These are phyloP conservation scores for Ctenopoma kingsleyae DNA, from an alignment of 2,797 vertebrate species.

Conservation along the genomic window DNA sequence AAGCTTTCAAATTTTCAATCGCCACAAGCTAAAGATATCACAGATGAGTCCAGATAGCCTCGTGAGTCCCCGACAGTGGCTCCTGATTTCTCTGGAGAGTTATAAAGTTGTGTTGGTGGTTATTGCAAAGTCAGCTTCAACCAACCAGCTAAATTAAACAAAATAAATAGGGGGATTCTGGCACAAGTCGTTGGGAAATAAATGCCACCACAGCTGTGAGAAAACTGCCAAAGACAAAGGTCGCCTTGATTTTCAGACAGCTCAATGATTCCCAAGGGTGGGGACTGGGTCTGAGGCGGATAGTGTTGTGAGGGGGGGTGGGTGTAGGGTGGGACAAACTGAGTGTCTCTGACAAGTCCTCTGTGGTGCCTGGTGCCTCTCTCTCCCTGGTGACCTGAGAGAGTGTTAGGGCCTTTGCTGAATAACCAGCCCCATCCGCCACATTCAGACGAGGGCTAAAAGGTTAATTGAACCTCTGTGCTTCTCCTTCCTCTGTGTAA, in stretches of 20 bases:
- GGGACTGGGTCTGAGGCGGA: slow-evolving; percentile 57
- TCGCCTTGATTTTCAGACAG: slow-evolving; percentile 75
- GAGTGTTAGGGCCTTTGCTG: slow-evolving; percentile 63
- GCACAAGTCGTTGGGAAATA: slow-evolving; percentile 55
- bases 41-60: slow-evolving; percentile 40
- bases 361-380: slow-evolving; percentile 53
- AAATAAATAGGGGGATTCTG: slow-evolving; percentile 65
- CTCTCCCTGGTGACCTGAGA: slow-evolving; percentile 71
- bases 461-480: slow-evolving; percentile 87
- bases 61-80: slow-evolving; percentile 36
- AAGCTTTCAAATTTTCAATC: slow-evolving; percentile 47
- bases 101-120: slow-evolving; percentile 33
- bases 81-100: slow-evolving; percentile 55
- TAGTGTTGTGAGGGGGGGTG: slow-evolving; percentile 22
- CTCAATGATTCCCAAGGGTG: slow-evolving; percentile 61
- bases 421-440: slow-evolving; percentile 75
- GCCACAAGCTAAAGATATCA: slow-evolving; percentile 48
- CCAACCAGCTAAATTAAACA: slow-evolving; percentile 64
- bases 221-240: slow-evolving; percentile 71
- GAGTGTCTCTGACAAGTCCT: slow-evolving; percentile 52
- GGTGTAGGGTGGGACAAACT: slow-evolving; percentile 19
- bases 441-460: slow-evolving; percentile 78
- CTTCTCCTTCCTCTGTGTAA: slow-evolving; percentile 84
- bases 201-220: slow-evolving; percentile 59
- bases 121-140: slow-evolving; percentile 54